These are phyloP conservation scores for Thumatha senex DNA, from an alignment of 2,888 invertebrate species.

Conservation along the genomic window DNA sequence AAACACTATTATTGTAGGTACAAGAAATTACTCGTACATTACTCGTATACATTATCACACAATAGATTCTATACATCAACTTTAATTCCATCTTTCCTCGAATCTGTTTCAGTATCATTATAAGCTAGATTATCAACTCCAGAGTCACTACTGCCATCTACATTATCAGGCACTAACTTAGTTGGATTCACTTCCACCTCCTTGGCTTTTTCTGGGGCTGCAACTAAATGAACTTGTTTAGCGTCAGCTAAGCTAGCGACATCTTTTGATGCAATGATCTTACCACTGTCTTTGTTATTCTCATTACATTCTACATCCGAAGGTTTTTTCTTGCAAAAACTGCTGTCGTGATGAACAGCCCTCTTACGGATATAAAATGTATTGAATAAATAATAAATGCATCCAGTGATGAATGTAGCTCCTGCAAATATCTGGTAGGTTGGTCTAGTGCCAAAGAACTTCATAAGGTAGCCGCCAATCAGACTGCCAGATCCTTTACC, in stretches of 20 bases:
- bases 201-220: constrained; percentile 28
- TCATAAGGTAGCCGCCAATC: constrained; percentile 89
- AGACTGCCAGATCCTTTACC: constrained; percentile 90
- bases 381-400: constrained; percentile 88
- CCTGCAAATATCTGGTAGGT: constrained; percentile 89
- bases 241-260: constrained; percentile 49
- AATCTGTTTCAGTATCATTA: constrained; percentile 60
- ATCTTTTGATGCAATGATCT: constrained; percentile 49
- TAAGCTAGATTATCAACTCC: constrained; percentile 76
- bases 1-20: constrained; percentile 15
- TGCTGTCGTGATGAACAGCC: constrained; percentile 73
- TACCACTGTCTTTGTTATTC: constrained; percentile 46
- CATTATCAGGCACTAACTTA: constrained; percentile 56
- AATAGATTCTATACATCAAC: constrained; percentile 31
- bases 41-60: constrained; percentile 38
- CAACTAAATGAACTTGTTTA: constrained; percentile 26
- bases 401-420: constrained; percentile 85
- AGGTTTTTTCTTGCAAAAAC: constrained; percentile 83
- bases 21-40: too few relatives aligned
- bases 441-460: constrained; percentile 87
- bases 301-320: constrained; percentile 64
- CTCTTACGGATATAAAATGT: constrained; percentile 84
- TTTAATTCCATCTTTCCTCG: constrained; percentile 49
- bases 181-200: constrained; percentile 31
- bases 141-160: constrained; percentile 76